These are phyloP conservation scores for Drosophila murphyi DNA, from an alignment of 1,140 invertebrate genomes.

Conservation along the genomic window DNA sequence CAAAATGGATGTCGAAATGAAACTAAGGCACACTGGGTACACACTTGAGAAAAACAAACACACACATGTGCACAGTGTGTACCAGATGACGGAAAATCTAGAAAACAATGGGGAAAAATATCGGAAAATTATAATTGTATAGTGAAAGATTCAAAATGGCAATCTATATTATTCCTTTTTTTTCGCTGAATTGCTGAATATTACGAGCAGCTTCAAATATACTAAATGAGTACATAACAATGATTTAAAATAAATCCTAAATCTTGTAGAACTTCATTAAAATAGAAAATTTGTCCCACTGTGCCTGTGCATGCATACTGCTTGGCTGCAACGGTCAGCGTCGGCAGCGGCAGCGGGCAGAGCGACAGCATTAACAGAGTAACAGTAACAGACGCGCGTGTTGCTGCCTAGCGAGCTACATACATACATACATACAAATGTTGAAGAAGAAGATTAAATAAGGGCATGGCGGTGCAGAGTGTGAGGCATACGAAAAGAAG, in stretches of 20 bases:
- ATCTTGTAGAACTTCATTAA: no score
- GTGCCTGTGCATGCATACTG: constrained; percentile 32
- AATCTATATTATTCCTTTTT: no score
- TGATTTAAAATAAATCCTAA: no score
- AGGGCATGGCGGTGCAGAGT: constrained; percentile 66
- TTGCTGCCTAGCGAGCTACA: constrained; percentile 50
- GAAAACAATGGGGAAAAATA: no score
- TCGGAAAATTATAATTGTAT: no score
- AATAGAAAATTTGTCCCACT: constrained; percentile 12
- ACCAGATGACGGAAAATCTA: background rate
- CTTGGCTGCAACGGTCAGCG: constrained; percentile 10
- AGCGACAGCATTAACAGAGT: constrained; percentile 56
- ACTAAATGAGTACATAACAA: no score
- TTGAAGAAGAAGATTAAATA: constrained; percentile 55
- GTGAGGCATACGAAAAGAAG: constrained; percentile 61
- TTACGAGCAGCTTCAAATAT: no score
- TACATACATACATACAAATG: background rate
- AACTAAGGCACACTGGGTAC: constrained; percentile 22
- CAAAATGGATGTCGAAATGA: constrained; percentile 17
- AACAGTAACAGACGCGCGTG: constrained; percentile 66
- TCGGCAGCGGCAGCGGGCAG: constrained; percentile 20
- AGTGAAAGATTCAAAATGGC: no score
- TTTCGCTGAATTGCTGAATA: no score
- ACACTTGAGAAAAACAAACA: background rate
- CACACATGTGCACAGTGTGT: background rate